Evolutionary conservation across 2,797 vertebrate species (phyloP).

Genomic region (Centropyge bicolor): DNA sequence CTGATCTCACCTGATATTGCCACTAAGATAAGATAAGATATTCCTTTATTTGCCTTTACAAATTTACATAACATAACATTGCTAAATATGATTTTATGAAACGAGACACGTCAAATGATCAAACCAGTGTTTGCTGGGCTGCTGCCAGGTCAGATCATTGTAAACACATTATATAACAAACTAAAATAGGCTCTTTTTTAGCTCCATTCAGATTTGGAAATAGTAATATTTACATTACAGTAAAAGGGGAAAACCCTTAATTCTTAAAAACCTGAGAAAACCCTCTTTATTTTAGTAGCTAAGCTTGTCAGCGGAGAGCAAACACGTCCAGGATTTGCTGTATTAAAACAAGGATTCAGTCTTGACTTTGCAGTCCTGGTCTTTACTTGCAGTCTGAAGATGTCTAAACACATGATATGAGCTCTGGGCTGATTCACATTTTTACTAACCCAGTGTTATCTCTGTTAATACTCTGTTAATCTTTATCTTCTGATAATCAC

Average conservation of each 20-base stretch:
- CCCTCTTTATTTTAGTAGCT: conserved; percentile 21
- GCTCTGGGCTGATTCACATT: conserved; percentile 9
- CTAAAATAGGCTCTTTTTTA: not conserved
- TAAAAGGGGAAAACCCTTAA: conserved; percentile 7
- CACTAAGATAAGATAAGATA: too few species aligned
- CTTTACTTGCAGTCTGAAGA: conserved; percentile 43
- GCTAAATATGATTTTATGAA: not conserved
- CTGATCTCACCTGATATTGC: not conserved
- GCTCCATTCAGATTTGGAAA: not conserved
- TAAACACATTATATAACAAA: conserved; percentile 14
- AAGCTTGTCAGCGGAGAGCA: conserved; percentile 35
- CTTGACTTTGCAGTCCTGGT: conserved; percentile 26
- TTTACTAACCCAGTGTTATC: not conserved
- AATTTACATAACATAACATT: too few species aligned
- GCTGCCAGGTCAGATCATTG: not conserved
- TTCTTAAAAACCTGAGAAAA: conserved; percentile 28
- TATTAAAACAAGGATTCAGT: conserved; percentile 24
- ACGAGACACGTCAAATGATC: not conserved
- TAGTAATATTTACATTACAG: not conserved
- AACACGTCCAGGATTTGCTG: conserved; percentile 60
- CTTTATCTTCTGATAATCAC: conserved; percentile 9
- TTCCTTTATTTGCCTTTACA: too few species aligned
- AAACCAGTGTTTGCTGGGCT: not conserved
- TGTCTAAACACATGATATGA: conserved; percentile 15
- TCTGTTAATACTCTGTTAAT: not conserved